Base-by-base conservation (phyloP, 2,113 vertebrate genomes). In the Narcine bancroftii region DNA sequence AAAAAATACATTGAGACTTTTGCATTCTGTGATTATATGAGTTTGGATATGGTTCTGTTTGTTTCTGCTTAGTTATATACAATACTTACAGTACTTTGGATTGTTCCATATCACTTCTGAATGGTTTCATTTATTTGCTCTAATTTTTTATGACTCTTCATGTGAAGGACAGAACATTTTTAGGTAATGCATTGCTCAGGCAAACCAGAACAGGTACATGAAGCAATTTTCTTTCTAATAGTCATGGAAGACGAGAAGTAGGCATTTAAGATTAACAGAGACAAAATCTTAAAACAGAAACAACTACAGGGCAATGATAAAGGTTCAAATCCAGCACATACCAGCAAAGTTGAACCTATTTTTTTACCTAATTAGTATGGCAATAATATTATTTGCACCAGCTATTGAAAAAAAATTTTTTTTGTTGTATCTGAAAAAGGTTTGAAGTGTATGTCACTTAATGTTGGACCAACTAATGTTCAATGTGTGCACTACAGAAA, bases 81-180 rank as follows among this genome's bases (percentile, higher is more conserved):
- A 89, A 39, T 69, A 91, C 47, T 69, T 69, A n/a, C n/a, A n/a
- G n/a, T n/a, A 47, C 42, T 89, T 71, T 91, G 36, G 66, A 91
- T 71, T 69, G 21, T 47, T 33, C 26, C 24, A 33, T 17, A 17
- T 87, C 13, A 33, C 53, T 87, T 36, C 45, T 69, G 89, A 69
- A 17, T 26, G 29, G 63, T 91, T 45, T 83, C 24, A 29, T 29
- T 29, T 83, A 24, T 10, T 83, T 53, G 47, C 9, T 29, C 9
- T 56, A 33, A 85, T n/a, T 60, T 87, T 21, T 85, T 5, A 6
- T 56, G 1, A 85, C 4, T 4, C 17, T 85, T 85, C 15, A 87
- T 63, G 3, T 26, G 33, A 60, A 87, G 53, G 33, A 60, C 33
- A 21, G 33, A 56, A 56, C 9, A 45, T 11, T 13, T 60, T 85